Conservation (phyloP, 2,797 vertebrate genomes). For the Calcarius lapponicus region DNA sequence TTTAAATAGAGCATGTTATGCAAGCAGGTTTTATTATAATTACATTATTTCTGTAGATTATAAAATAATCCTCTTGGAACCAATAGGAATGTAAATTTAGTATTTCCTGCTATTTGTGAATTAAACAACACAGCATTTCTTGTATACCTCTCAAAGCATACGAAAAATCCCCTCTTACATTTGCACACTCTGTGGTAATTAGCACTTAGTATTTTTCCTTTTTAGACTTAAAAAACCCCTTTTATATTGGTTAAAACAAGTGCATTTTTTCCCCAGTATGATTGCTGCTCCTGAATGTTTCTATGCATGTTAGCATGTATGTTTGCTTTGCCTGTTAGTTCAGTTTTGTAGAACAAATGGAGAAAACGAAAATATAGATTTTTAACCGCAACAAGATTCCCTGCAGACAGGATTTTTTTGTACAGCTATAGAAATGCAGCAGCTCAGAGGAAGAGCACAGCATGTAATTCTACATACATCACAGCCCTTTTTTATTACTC, state of each 20-base stretch:
- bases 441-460: conserved; percentile 32
- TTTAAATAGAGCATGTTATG: neutral
- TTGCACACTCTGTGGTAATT: neutral
- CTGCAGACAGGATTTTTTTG: conserved; percentile 47
- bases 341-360: conserved; percentile 48
- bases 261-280: neutral
- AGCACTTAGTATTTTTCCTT: neutral
- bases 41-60: neutral
- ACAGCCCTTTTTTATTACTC: conserved; percentile 31
- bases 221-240: neutral
- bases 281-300: neutral
- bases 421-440: conserved; percentile 17
- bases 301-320: neutral
- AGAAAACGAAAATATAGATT: conserved; percentile 47
- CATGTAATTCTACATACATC: conserved; percentile 54
- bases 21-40: conserved; percentile 40
- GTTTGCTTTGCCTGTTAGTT: conserved; percentile 41
- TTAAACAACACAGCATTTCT: neutral
- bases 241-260: conserved; percentile 17
- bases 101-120: neutral
- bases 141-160: neutral
- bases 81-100: conserved; percentile 7
- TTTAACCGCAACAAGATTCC: conserved; percentile 53
- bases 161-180: neutral
- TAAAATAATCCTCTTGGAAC: conserved; percentile 19